Evolutionary conservation across 2,797 vertebrate genomes (phyloP), one percentile per base, ranked within the genome.

Genomic region (Gouania willdenowi): DNA sequence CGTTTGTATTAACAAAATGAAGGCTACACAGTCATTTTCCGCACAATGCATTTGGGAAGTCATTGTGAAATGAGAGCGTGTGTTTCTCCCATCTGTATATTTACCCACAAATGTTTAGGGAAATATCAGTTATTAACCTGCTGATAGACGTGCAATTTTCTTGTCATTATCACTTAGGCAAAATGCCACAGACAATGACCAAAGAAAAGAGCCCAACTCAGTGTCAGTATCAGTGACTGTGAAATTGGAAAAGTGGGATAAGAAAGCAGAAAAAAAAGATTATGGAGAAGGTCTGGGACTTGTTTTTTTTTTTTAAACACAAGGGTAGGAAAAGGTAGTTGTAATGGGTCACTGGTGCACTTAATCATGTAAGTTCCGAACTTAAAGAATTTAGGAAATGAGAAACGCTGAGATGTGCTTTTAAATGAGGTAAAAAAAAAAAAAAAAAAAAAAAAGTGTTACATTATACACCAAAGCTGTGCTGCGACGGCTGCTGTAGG

Each of bases 71-170:
- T 11, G 2, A 11, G 13, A 28, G 4, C 15, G 13, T n/a, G 9
- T 2, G 16, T 0, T 17, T 7, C 1, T 7, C 1, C 5, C 13
- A 13, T 3, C 8, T n/a, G 13, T 10, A 10, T 48, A 20, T 68
- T 58, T 51, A 52, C 26, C 21, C 42, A 31, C 11, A 41, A 8
- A 30, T 18, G 13, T 38, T 51, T 1, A 17, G 16, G 4, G 5
- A 57, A 70, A 50, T 64, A 43, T 18, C 41, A 62, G 48, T 47
- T 55, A 70, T 63, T 63, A 59, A 70, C 32, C 30, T 5, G 10
- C 55, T 66, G 52, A 62, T 29, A 34, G 40, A 10, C 5, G 31
- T 10, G n/a, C 21, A 27, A 52, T 60, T 38, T 54, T 41, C 20
- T 30, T 27, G 29, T 41, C 30, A 36, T 68, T 41, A 64, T 56